Evolutionary conservation across 2,113 vertebrate genomes (phyloP).

Genomic region (Cranoglanis bouderius): DNA sequence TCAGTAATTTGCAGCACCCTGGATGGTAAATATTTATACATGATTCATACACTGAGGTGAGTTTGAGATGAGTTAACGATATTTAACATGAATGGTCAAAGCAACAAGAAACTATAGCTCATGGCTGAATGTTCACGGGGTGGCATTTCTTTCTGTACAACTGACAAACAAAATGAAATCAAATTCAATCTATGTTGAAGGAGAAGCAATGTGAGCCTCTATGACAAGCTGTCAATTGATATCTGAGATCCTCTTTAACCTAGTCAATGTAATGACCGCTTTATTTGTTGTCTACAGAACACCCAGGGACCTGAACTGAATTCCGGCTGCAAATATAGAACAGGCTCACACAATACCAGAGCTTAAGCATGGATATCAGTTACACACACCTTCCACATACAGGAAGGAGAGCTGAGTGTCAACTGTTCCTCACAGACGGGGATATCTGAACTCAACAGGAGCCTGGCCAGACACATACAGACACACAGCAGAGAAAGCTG

Average conservation of each 20-base stretch:
- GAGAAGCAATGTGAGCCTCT: neutral
- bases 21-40: neutral
- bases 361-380: neutral
- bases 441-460: constrained; percentile 30
- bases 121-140: neutral
- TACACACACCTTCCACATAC: constrained; percentile 19
- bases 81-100: neutral
- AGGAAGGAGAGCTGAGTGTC: constrained; percentile 5
- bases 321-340: constrained; percentile 7
- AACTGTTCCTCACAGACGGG: constrained; percentile 14
- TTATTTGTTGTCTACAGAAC: constrained; percentile 5
- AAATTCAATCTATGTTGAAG: neutral
- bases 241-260: neutral
- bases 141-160: neutral
- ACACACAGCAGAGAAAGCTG: constrained; percentile 22
- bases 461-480: constrained; percentile 25
- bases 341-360: neutral
- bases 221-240: neutral
- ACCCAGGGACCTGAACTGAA: neutral
- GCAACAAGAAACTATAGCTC: neutral
- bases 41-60: neutral
- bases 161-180: neutral
- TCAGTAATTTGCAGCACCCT: neutral
- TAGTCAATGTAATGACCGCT: constrained; percentile 9
- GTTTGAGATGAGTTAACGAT: neutral